A percentile compares a stretch with the other conserved stretches of the same genome.
These are phyloP conservation scores for Taurulus bubalis DNA, from an alignment of 2,113 vertebrate species.

Conservation along the genomic window DNA sequence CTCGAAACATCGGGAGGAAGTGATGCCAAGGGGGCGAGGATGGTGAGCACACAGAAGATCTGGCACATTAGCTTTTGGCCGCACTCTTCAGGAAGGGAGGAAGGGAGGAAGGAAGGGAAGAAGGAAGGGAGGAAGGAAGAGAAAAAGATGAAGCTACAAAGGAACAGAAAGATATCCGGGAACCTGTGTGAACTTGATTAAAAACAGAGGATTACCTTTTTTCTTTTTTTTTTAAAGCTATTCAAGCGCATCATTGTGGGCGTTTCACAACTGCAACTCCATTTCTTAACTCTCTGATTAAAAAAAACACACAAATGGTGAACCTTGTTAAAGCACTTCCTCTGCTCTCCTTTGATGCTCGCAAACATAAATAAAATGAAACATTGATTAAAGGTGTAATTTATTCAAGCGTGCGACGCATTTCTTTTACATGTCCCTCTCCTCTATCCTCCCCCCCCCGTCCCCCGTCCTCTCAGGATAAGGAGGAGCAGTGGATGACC, in stretches of 20 bases:
- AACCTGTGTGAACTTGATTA: slow-evolving; percentile 16
- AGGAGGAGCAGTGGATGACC: slow-evolving; percentile 98
- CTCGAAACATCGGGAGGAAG: not conserved
- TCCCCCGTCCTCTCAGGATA: slow-evolving; percentile 86
- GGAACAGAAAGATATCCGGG: not conserved
- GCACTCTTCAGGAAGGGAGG: slow-evolving; percentile 3
- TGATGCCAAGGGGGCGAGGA: slow-evolving; percentile 7
- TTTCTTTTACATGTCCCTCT: not conserved
- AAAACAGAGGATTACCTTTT: slow-evolving; percentile 27
- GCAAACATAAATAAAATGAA: slow-evolving; percentile 15
- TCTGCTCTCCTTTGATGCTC: not conserved
- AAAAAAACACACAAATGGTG: slow-evolving; percentile 39
- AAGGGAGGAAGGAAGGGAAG: not conserved
- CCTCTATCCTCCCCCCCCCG: not conserved
- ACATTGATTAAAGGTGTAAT: slow-evolving; percentile 1
- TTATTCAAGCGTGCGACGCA: not conserved
- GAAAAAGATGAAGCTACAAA: slow-evolving; percentile 19
- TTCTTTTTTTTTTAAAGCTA: not conserved
- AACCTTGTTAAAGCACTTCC: slow-evolving; percentile 17
- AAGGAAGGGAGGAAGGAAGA: not conserved
- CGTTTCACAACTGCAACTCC: not conserved
- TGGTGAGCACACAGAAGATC: slow-evolving; percentile 17
- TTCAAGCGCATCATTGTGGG: slow-evolving; percentile 17
- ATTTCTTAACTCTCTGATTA: slow-evolving; percentile 19
- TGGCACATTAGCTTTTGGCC: slow-evolving; percentile 15